phyloP scores from a whole-genome alignment of 2,113 vertebrate species.

The Phylloscopus whistleri region DNA sequence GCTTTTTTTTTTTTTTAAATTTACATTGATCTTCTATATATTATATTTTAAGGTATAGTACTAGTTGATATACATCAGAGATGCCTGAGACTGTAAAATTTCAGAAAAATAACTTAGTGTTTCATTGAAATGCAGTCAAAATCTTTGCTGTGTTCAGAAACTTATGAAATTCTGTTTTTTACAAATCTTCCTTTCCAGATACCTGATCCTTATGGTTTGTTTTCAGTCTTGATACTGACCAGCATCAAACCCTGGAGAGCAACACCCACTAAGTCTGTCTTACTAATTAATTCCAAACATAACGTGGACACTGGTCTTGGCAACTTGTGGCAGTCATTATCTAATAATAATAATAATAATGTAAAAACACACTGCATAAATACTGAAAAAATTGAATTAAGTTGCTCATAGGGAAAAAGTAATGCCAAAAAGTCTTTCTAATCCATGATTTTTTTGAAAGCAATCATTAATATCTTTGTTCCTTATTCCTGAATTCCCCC shows the following conservation, averaged over 20 bases:
- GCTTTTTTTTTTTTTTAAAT: not conserved
- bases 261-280: not conserved
- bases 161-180: not conserved
- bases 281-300: not conserved
- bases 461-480: not conserved
- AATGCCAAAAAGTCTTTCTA: not conserved
- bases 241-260: not conserved
- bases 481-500: not conserved
- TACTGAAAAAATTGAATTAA: not conserved
- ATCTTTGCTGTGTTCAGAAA: not conserved
- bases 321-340: not conserved
- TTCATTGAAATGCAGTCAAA: not conserved
- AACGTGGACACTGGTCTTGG: not conserved
- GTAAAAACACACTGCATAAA: not conserved
- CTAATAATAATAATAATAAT: not conserved
- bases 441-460: not conserved
- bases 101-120: not conserved
- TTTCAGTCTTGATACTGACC: not conserved
- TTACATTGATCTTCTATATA: not conserved
- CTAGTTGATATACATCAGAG: not conserved
- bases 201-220: not conserved
- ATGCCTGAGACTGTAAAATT: not conserved
- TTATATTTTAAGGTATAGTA: not conserved
- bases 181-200: not conserved
- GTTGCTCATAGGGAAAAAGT: not conserved